phyloP scores from a whole-genome alignment of 2,113 vertebrate genomes.

The Ammodytes dubius region DNA sequence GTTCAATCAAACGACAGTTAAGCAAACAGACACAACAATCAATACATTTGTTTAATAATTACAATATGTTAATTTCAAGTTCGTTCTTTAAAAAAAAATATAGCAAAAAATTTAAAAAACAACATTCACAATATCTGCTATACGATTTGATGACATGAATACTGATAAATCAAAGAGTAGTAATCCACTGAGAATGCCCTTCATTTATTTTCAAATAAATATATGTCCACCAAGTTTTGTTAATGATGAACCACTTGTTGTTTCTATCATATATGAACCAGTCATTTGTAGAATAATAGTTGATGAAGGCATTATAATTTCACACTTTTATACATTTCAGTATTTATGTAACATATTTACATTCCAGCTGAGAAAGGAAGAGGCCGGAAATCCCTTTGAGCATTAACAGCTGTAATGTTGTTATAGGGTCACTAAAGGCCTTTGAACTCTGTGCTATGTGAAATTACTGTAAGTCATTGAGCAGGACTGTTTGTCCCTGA shows the following conservation, averaged over 20 bases:
- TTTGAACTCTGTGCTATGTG: constrained; percentile 38
- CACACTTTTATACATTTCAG: constrained; percentile 3
- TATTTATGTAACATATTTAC: constrained; percentile 37
- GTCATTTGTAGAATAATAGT: neutral
- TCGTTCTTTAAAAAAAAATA: too few species aligned
- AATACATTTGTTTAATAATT: neutral
- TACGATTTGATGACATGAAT: neutral
- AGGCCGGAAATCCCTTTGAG: constrained; percentile 29
- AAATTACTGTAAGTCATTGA: constrained; percentile 53
- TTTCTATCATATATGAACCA: neutral
- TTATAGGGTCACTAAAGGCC: constrained; percentile 46
- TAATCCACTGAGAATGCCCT: neutral
- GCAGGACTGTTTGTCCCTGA: constrained; percentile 29
- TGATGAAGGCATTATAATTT: constrained; percentile 1
- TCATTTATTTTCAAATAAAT: constrained; percentile 29
- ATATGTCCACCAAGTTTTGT: neutral
- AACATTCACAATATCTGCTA: neutral
- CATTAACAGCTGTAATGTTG: constrained; percentile 42
- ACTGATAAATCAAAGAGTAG: neutral
- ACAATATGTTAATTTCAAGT: constrained; percentile 9
- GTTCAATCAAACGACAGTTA: neutral
- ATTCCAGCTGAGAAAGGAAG: constrained; percentile 11
- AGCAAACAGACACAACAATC: neutral
- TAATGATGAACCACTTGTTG: neutral
- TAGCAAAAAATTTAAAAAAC: neutral